Evolutionary conservation across 2,797 vertebrate species (phyloP).

Genomic region (Hippopotamyrus pictus): DNA sequence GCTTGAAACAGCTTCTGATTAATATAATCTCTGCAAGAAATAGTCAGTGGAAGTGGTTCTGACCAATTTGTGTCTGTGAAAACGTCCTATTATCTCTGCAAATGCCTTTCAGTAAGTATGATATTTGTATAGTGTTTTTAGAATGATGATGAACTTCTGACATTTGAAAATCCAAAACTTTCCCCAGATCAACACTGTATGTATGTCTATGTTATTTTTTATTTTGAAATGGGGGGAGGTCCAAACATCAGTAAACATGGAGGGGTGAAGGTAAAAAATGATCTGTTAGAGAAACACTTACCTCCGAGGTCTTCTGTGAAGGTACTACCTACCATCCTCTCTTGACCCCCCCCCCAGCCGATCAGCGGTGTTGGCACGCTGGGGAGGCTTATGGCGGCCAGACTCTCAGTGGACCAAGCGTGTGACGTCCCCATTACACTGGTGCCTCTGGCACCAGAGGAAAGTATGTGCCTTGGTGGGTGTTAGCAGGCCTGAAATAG

Average conservation of each 20-base stretch:
- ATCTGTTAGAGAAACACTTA: not conserved
- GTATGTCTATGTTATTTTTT: not conserved
- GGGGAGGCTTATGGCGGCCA: constrained; percentile 22
- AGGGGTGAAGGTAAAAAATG: not conserved
- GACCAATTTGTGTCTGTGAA: not conserved
- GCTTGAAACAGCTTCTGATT: not conserved
- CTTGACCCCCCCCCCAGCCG: not conserved
- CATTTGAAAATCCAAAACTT: not conserved
- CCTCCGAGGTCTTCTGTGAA: not conserved
- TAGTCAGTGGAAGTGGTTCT: not conserved
- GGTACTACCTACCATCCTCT: not conserved
- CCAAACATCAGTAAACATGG: not conserved
- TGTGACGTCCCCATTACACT: not conserved
- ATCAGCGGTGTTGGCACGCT: constrained; percentile 32
- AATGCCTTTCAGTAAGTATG: not conserved
- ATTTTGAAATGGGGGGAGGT: not conserved
- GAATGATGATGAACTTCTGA: not conserved
- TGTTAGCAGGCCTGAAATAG: not conserved
- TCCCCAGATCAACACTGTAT: not conserved
- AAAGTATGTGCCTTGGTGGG: not conserved
- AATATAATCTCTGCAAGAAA: not conserved
- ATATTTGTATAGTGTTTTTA: not conserved
- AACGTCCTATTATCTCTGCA: not conserved
- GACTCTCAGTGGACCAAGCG: not conserved
- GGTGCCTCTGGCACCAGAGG: not conserved